Evolutionary conservation across 2,113 vertebrate species (phyloP), one percentile per base, ranked within the genome.

Genomic region (Scatophagus argus): DNA sequence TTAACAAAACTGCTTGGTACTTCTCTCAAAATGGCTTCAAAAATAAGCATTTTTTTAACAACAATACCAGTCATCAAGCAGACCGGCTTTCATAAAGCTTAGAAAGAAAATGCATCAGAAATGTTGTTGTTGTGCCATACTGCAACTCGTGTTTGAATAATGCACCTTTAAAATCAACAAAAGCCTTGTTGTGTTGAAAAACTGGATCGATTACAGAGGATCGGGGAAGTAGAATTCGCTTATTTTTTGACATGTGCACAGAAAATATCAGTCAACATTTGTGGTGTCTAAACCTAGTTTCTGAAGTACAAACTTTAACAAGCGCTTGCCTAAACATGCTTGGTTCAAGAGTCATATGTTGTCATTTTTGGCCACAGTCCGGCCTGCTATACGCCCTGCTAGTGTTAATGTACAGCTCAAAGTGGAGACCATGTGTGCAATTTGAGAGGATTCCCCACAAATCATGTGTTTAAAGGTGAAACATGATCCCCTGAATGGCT

Each of bases 391-490:
- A 51, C 11, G 58, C 46, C 23, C 43, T 19, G 29, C 5, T 32
- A 27, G 11, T n/a, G 39, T 44, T 59, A 51, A 66, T 29, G 49
- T 52, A 49, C 41, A 23, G 34, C 36, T 38, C 25, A 62, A 56
- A 46, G 21, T 9, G 64, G 13, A 8, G 66, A 77, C 82, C 54
- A 56, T 71, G 38, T 69, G 46, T 78, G 79, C 65, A 75, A 61
- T 90, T 49, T 64, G 29, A 87, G 66, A 87, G 41, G 75, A 79
- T 66, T 88, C 82, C 11, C 72, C 59, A 74, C 64, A 87, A 90
- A 86, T 74, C 61, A 58, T 71, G 62, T 81, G 59, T 82, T 85
- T 64, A 74, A 74, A 74, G 60, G 60, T 71, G 79, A 82, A 80
- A 87, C 52, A 1, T 55, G 32, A 84, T 76, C 68, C 39, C 23